Conservation (phyloP, 2,797 vertebrate species). For the Morus bassanus region DNA sequence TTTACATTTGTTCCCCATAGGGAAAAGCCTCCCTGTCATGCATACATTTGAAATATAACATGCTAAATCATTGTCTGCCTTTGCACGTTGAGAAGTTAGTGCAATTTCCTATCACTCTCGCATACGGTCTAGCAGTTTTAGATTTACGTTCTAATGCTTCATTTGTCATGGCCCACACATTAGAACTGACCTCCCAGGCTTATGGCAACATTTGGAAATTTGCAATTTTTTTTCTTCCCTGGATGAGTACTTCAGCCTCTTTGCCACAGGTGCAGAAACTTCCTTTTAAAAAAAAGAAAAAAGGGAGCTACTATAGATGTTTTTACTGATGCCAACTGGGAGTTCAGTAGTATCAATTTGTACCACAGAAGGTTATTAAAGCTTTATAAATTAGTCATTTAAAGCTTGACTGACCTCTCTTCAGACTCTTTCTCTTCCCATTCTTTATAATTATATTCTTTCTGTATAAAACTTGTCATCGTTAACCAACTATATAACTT, state of each 20-base stretch:
- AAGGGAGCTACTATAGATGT: not conserved
- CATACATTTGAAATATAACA: not conserved
- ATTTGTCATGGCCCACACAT: not conserved
- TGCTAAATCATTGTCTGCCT: not conserved
- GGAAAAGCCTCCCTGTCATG: not conserved
- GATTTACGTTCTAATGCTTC: conserved; percentile 17
- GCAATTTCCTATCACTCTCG: not conserved
- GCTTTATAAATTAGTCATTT: conserved; percentile 49
- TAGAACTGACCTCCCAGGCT: conserved; percentile 23
- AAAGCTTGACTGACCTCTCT: conserved; percentile 49
- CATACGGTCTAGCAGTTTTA: not conserved
- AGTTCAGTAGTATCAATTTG: conserved; percentile 36
- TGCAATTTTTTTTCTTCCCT: not conserved
- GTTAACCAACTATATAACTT: conserved; percentile 34
- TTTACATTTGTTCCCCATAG: not conserved
- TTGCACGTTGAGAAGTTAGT: not conserved
- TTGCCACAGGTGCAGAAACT: not conserved
- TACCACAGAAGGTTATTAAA: conserved; percentile 50
- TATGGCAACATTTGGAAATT: not conserved
- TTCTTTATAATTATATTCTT: conserved; percentile 32
- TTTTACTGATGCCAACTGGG: conserved; percentile 10
- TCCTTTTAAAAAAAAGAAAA: not conserved
- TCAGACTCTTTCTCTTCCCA: conserved; percentile 9
- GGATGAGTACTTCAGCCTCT: not conserved
- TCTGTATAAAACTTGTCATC: conserved; percentile 48